phyloP scores from a whole-genome alignment of 2,888 invertebrate species.

The Plagodis dolabraria region DNA sequence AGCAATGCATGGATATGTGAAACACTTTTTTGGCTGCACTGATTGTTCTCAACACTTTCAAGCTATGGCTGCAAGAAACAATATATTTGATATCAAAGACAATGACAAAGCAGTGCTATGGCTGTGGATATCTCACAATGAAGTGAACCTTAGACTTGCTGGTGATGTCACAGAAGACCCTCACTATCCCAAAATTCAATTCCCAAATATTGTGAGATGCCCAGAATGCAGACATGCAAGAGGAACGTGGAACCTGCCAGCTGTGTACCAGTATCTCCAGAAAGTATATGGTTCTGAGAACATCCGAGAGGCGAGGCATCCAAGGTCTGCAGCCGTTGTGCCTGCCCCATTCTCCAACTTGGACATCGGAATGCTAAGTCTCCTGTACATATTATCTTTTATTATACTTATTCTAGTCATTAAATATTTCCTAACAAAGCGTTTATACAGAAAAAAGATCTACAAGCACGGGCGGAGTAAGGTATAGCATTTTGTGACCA shows the following conservation, averaged over 20 bases:
- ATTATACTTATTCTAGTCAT: constrained; percentile 90
- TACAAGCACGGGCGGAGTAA: constrained; percentile 90
- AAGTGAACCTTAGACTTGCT: constrained; percentile 94
- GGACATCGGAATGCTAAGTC: constrained; percentile 91
- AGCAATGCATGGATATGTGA: constrained; percentile 95
- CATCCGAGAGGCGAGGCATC: constrained; percentile 53
- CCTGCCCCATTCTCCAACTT: constrained; percentile 86
- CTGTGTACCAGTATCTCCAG: constrained; percentile 87
- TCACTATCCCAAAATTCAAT: constrained; percentile 93
- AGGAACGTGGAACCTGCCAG: constrained; percentile 86
- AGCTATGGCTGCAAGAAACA: constrained; percentile 90
- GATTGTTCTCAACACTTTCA: constrained; percentile 96
- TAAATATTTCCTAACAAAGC: constrained; percentile 89
- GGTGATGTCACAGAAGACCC: constrained; percentile 97
- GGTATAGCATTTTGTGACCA: constrained; percentile 78
- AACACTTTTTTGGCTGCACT: constrained; percentile 96
- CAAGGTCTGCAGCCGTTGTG: constrained; percentile 50
- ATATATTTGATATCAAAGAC: constrained; percentile 88
- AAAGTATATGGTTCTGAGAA: constrained; percentile 70
- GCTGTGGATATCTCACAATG: constrained; percentile 98
- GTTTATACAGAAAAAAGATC: constrained; percentile 89
- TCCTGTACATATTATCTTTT: constrained; percentile 90
- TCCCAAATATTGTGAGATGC: constrained; percentile 90
- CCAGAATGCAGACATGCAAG: constrained; percentile 86
- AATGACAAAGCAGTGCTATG: constrained; percentile 93